phyloP scores from a whole-genome alignment of 2,797 vertebrate species.

The Hyperoplus immaculatus region DNA sequence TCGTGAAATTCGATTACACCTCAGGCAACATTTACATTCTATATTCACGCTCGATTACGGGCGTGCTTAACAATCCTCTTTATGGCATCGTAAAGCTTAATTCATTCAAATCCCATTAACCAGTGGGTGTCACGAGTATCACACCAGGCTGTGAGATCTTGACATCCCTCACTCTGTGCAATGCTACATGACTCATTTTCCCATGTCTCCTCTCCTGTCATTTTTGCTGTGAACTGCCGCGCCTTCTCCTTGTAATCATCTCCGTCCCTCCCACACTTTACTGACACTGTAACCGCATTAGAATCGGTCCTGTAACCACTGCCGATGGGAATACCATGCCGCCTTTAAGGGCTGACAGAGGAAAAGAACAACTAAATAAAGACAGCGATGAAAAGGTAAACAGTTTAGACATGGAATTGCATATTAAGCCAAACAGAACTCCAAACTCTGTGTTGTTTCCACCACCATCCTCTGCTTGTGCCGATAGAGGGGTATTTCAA shows the following conservation, averaged over 20 bases:
- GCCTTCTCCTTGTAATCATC: slow-evolving; percentile 57
- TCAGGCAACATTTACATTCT: slow-evolving; percentile 6
- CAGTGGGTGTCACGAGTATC: slow-evolving; percentile 2
- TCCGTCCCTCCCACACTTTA: slow-evolving; percentile 45
- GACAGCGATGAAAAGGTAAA: slow-evolving; percentile 35
- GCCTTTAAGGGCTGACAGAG: slow-evolving; percentile 6
- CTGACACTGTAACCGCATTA: slow-evolving; percentile 36
- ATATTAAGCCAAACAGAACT: slow-evolving; percentile 40
- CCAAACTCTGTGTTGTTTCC: not conserved
- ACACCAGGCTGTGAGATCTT: not conserved
- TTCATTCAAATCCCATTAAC: slow-evolving; percentile 25
- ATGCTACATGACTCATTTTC: not conserved
- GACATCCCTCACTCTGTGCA: not conserved
- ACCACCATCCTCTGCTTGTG: not conserved
- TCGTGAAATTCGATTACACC: not conserved
- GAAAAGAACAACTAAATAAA: not conserved
- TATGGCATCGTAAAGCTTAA: not conserved
- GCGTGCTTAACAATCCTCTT: slow-evolving; percentile 6
- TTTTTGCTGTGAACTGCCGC: not conserved
- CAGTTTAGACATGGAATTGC: slow-evolving; percentile 48
- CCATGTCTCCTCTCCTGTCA: slow-evolving; percentile 8
- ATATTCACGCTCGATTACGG: not conserved
- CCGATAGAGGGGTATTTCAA: slow-evolving; percentile 1
- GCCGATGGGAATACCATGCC: slow-evolving; percentile 28
- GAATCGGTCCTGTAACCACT: slow-evolving; percentile 43